Evolutionary conservation across 2,888 invertebrate species (phyloP).

Genomic region (Phalera bucephala): DNA sequence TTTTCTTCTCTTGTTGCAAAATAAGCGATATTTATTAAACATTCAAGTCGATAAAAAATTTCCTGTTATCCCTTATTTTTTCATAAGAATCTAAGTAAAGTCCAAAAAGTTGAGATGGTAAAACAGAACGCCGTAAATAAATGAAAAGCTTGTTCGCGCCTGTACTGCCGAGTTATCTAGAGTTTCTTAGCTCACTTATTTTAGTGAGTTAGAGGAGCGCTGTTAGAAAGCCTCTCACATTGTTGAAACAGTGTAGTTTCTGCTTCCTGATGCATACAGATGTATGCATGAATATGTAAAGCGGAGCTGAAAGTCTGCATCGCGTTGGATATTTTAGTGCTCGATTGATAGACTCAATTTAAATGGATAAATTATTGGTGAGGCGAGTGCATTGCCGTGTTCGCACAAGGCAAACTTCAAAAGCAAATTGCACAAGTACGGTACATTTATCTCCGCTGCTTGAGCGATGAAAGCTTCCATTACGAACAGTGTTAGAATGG

Average conservation of each 20-base stretch:
- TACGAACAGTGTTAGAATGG: conserved; percentile 61
- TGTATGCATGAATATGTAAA: conserved; percentile 35
- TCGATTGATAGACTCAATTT: conserved; percentile 53
- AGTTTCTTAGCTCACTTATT: conserved; percentile 27
- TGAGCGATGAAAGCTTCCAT: conserved; percentile 71
- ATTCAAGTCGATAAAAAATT: too few species aligned
- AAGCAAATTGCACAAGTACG: conserved; percentile 67
- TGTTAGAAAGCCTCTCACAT: conserved; percentile 18
- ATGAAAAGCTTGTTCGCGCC: conserved; percentile 39
- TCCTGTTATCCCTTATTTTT: too few species aligned
- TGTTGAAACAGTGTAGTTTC: conserved; percentile 14
- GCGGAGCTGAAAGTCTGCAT: conserved; percentile 22
- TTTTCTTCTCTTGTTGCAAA: too few species aligned
- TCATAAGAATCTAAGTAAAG: too few species aligned
- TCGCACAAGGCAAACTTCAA: conserved; percentile 61
- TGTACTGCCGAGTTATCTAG: conserved; percentile 32
- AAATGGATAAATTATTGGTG: conserved; percentile 57
- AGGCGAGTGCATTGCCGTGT: conserved; percentile 57
- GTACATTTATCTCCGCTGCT: conserved; percentile 63
- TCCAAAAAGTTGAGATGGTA: too few species aligned
- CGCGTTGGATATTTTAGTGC: conserved; percentile 42
- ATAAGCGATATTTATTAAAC: too few species aligned
- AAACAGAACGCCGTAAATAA: conserved; percentile 37
- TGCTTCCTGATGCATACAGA: conserved; percentile 22
- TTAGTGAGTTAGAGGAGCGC: conserved; percentile 18